Conservation (phyloP, 2,888 invertebrate genomes). For the Thecocarcelia acutangulata region DNA sequence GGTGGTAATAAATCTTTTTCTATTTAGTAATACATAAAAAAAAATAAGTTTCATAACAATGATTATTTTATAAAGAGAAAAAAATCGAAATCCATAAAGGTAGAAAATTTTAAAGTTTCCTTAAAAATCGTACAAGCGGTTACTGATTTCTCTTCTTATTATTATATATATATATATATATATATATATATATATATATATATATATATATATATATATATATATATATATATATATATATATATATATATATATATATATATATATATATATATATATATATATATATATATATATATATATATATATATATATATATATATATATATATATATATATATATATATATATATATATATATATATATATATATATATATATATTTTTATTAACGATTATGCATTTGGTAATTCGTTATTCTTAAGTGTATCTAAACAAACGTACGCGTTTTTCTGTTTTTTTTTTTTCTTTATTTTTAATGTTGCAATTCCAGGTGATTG, state of each 20-base stretch:
- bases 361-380: too few species aligned
- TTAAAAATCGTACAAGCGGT: conserved; percentile 8
- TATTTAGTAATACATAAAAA: conserved; percentile 51
- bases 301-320: too few species aligned
- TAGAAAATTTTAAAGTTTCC: conserved; percentile 1
- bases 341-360: too few species aligned
- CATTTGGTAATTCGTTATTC: conserved; percentile 55
- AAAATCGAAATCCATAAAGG: conserved; percentile 23
- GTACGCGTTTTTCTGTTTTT: conserved; percentile 34
- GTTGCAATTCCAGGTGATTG: conserved; percentile 53
- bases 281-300: too few species aligned
- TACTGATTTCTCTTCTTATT: conserved; percentile 29
- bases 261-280: too few species aligned
- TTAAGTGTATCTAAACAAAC: conserved; percentile 53
- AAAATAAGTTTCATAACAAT: conserved; percentile 66
- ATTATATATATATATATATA: too few species aligned
- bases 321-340: too few species aligned
- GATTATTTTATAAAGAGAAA: conserved; percentile 50
- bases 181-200: too few species aligned
- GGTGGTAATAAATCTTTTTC: conserved; percentile 69
- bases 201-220: too few species aligned
- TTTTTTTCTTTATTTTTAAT: conserved; percentile 2
- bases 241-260: too few species aligned
- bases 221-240: too few species aligned
- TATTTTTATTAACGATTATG: conserved; percentile 32